Base-by-base conservation (phyloP, 2,888 invertebrate species). In the Ferdinandea cuprea region DNA sequence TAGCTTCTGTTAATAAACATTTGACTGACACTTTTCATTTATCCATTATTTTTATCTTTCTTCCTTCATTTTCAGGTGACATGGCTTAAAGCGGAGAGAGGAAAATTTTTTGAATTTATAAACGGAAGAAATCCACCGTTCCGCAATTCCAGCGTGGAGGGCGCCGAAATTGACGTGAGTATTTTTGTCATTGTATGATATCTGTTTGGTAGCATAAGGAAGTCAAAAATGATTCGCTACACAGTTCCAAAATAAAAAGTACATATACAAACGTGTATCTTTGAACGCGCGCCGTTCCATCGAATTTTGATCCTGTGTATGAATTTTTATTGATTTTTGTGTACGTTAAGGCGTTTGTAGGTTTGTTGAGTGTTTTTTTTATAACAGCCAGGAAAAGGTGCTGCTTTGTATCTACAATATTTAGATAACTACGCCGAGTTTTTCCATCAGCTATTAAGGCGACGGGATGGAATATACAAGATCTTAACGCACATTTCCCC, bases 51-150 rank as follows among this genome's bases (percentile, higher is more conserved):
- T 17, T 61, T 44, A 7, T 44, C 13, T 42, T 65, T 54, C 46
- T 48, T 78, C 74, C 37, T 66, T 35, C 46, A 17, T 58, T 84
- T 89, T 58, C 88, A 91, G 91, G 91, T 91, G 87, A 89, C 91
- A 76, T 91, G 91, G 91, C 88, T 91, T 78, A 91, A 93, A 86
- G 89, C 87, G 86, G 90, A 90, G 86, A 89, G 87, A 86, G 93
- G 92, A 17, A 96, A 95, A 92, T 94, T 96, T 92, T 95, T 96
- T 91, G 95, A 95, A 91, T 96, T 94, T 90, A 94, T 96, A 89
- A 94, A 94, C 88, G 94, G 95, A 86, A 92, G 96, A 81, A 94
- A 93, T 89, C 95, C 95, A 86, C 95, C 96, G 68, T 95, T 94
- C 89, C 92, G 92, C 85, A 89, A 94, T 89, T 94, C 93, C 88